Evolutionary conservation across 2,113 vertebrate genomes (phyloP), one percentile per base, ranked within the genome.

Genomic region (Macrotus californicus): DNA sequence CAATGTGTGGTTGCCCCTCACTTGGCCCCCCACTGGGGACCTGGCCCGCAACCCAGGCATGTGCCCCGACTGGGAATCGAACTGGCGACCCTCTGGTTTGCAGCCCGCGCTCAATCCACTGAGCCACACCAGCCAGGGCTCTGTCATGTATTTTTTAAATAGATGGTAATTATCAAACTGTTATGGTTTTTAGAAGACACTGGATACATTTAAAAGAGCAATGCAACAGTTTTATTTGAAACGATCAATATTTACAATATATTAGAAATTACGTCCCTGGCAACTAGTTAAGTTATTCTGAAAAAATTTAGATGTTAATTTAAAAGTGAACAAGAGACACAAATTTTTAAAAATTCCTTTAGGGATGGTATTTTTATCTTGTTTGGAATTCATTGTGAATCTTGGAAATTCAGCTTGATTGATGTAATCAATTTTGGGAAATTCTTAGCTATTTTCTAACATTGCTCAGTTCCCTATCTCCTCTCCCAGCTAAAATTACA

Each of bases 391-490:
- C 29, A 81, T 66, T 31, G 73, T 39, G 54, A 66, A 54, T 66
- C 66, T 91, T 31, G 26, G 81, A 73, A 81, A 56, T 81, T n/a
- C 41, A 29, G 24, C 83, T 86, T 64, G 36, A 69, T 79, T 81
- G 72, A 36, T 70, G 41, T 87, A 1, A 70, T 72, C 72, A 79
- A 10, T 48, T 94, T 72, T 26, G n/a, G n/a, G 36, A 94, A 52
- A 73, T 82, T 82, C n/a, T 75, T 73, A 66, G 92, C 92, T 39
- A 75, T 73, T 94, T 94, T 67, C 64, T 86, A 50, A 72, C 3
- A 54, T 64, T 80, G 72, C 64, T 80, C 43, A 41, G 73, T 41
- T 73, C 73, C 36, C 34, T 86, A 54, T 48, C n/a, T 64, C 26
- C 26, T 64, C 24, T 61, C 26, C 59, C 29, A 61, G 59, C 59